Percentiles rank a stretch among this genome's conserved stretches.
Evolutionary conservation across 2,797 vertebrate genomes (phyloP).

Genomic region (Selene dorsalis): DNA sequence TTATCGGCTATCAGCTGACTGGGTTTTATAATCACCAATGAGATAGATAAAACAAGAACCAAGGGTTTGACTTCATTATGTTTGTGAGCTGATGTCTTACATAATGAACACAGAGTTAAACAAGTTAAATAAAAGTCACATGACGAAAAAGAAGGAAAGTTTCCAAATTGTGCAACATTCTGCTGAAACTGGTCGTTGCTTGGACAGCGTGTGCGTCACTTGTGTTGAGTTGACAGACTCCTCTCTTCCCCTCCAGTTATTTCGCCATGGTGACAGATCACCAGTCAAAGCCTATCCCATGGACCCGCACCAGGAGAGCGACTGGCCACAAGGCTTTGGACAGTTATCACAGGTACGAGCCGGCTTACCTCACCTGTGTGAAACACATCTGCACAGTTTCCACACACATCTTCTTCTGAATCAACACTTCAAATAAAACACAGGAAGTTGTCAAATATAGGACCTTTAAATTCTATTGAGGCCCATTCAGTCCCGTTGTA

Average conservation of each 20-base stretch:
- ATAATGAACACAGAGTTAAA: background rate
- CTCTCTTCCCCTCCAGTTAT: constrained; percentile 80
- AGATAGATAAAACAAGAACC: constrained; percentile 8
- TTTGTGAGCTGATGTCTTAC: background rate
- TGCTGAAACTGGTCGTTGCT: background rate
- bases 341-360: constrained; percentile 89
- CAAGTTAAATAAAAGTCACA: background rate
- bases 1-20: constrained; percentile 26
- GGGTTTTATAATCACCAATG: background rate
- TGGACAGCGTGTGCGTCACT: background rate
- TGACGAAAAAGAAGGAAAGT: background rate
- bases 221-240: background rate
- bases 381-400: background rate
- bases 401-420: too few species aligned
- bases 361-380: background rate
- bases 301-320: constrained; percentile 87
- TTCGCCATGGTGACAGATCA: constrained; percentile 93
- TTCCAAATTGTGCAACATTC: background rate
- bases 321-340: constrained; percentile 94
- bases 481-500: background rate
- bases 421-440: too few species aligned
- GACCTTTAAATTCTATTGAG: background rate
- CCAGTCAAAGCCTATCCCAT: constrained; percentile 89
- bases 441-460: too few species aligned
- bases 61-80: background rate